phyloP scores from a whole-genome alignment of 2,888 invertebrate genomes.

The Orthosia gracilis region DNA sequence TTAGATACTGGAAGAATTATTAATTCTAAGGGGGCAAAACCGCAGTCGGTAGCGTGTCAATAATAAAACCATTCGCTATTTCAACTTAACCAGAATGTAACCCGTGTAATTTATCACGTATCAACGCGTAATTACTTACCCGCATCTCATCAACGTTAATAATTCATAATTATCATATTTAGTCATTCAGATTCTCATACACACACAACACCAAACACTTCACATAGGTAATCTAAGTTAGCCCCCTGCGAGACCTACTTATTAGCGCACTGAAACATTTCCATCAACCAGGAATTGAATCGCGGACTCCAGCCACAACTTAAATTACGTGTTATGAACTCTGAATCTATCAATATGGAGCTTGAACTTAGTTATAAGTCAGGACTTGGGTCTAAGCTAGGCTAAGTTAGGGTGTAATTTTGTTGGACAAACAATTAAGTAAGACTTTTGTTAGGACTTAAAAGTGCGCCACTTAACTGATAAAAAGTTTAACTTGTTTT shows the following conservation, averaged over 20 bases:
- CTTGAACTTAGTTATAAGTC: slow-evolving; percentile 25
- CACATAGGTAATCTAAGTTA: slow-evolving; percentile 17
- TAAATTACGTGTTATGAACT: slow-evolving; percentile 47
- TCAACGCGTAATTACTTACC: too few species aligned
- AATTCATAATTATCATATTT: too few species aligned
- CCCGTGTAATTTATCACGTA: too few species aligned
- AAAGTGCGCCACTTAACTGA: not conserved
- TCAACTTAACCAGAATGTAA: too few species aligned
- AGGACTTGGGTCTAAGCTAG: slow-evolving; percentile 13
- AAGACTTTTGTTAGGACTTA: not conserved
- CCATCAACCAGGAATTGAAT: slow-evolving; percentile 40
- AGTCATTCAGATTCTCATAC: too few species aligned
- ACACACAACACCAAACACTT: not conserved
- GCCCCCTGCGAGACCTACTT: not conserved
- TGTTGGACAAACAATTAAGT: slow-evolving; percentile 9
- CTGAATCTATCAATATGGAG: slow-evolving; percentile 36
- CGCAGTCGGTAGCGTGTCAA: too few species aligned
- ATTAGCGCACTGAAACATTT: slow-evolving; percentile 19
- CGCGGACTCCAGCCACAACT: slow-evolving; percentile 31
- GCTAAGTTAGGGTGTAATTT: slow-evolving; percentile 21
- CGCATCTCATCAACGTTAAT: too few species aligned
- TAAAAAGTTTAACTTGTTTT: too few species aligned
- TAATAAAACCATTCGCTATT: too few species aligned
- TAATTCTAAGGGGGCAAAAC: too few species aligned
- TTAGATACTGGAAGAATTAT: too few species aligned